phyloP scores from a whole-genome alignment of 2,888 invertebrate species.

The Achlya flavicornis region DNA sequence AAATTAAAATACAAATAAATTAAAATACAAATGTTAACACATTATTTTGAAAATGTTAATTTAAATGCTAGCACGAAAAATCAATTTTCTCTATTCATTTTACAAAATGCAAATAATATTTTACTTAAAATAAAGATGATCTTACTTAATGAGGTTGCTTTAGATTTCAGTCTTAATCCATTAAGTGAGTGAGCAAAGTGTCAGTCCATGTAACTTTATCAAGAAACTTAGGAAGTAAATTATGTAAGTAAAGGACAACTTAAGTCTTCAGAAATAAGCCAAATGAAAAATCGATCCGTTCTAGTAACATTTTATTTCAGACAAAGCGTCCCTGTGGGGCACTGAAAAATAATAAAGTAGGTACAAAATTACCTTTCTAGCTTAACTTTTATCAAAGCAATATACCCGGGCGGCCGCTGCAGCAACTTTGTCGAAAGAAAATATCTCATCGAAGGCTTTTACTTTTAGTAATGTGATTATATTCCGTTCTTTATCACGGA shows the following conservation, averaged over 20 bases:
- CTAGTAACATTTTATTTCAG: slow-evolving; percentile 53
- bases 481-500: slow-evolving; percentile 28
- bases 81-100: too few species aligned
- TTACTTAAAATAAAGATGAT: background rate
- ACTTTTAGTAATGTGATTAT: slow-evolving; percentile 29
- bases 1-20: background rate
- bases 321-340: slow-evolving; percentile 49
- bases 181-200: background rate
- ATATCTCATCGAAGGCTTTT: slow-evolving; percentile 43
- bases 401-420: slow-evolving; percentile 26
- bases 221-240: slow-evolving; percentile 19
- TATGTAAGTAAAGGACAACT: slow-evolving; percentile 16
- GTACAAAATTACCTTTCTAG: slow-evolving; percentile 60
- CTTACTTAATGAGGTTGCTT: background rate
- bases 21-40: too few species aligned
- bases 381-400: slow-evolving; percentile 59
- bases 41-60: too few species aligned
- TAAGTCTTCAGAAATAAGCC: slow-evolving; percentile 21
- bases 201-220: background rate
- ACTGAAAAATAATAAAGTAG: slow-evolving; percentile 68
- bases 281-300: slow-evolving; percentile 55
- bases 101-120: too few species aligned
- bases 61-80: too few species aligned
- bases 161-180: background rate
- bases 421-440: slow-evolving; percentile 52